These are phyloP conservation scores for Morelia viridis DNA, from an alignment of 2,797 vertebrate species.

Conservation along the genomic window DNA sequence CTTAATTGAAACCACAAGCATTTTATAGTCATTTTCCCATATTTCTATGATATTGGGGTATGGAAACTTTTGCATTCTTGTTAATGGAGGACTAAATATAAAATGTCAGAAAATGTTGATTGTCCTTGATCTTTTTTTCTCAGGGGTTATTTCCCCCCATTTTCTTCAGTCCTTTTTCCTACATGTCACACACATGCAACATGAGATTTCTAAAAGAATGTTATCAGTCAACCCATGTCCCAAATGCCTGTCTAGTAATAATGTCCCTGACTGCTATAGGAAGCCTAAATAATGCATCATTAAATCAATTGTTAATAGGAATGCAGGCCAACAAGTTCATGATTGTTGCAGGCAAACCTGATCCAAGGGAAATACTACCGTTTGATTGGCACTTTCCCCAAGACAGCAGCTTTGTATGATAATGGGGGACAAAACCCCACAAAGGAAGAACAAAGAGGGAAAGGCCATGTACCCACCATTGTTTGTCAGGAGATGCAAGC, in stretches of 20 bases:
- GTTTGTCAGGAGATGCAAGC: not conserved
- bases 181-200: slow-evolving; percentile 43
- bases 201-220: slow-evolving; percentile 47
- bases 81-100: not conserved
- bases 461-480: rapidly evolving
- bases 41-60: not conserved
- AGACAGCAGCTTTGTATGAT: not conserved
- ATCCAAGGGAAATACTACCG: slow-evolving; percentile 36
- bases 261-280: slow-evolving; percentile 62
- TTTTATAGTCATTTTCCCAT: not conserved
- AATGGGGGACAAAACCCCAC: rapidly evolving
- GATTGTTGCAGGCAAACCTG: slow-evolving; percentile 41
- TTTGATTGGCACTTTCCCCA: slow-evolving; percentile 28
- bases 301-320: slow-evolving; percentile 68
- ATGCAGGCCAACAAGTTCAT: slow-evolving; percentile 64
- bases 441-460: rapidly evolving
- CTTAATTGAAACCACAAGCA: slow-evolving; percentile 4
- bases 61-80: not conserved
- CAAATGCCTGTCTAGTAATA: slow-evolving; percentile 65
- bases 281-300: slow-evolving; percentile 68
- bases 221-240: slow-evolving; percentile 67
- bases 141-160: not conserved
- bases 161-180: not conserved
- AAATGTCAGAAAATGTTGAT: slow-evolving; percentile 2
- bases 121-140: slow-evolving; percentile 8